These are phyloP conservation scores for Limnothrissa miodon DNA, from an alignment of 2,113 vertebrate species.

Conservation along the genomic window DNA sequence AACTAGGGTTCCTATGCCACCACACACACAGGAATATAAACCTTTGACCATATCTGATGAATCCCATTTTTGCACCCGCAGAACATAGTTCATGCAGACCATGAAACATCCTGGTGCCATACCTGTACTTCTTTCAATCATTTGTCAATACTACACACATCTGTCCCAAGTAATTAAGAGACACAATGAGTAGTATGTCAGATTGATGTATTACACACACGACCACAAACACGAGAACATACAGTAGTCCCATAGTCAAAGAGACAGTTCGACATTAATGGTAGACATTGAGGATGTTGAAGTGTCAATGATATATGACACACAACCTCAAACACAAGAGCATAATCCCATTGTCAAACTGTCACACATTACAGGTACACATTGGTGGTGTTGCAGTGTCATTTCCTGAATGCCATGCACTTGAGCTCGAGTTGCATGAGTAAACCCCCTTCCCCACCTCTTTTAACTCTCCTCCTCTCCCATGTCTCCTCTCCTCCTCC, in stretches of 20 bases:
- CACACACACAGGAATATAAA: background rate
- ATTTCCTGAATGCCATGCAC: conserved; percentile 49
- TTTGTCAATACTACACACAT: background rate
- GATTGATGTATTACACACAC: background rate
- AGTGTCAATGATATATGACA: no score
- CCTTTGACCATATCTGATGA: background rate
- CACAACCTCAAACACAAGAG: background rate
- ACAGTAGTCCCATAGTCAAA: background rate
- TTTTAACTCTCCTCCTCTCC: background rate
- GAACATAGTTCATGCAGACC: background rate
- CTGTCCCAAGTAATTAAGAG: background rate
- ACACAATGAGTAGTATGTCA: background rate
- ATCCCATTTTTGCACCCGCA: background rate
- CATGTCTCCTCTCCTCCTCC: background rate
- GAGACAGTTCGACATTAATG: no score
- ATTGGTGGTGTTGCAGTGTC: conserved; percentile 50
- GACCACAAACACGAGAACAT: background rate
- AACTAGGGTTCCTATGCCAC: conserved; percentile 19
- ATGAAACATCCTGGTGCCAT: background rate
- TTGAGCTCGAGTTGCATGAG: conserved; percentile 58
- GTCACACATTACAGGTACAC: conserved; percentile 12
- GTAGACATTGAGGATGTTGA: conserved; percentile 41
- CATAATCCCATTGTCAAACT: background rate
- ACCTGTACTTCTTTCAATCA: background rate
- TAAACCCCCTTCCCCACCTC: conserved; percentile 13